Conservation (phyloP, 1,140 invertebrate genomes). For the Sminthurides bifidus region DNA sequence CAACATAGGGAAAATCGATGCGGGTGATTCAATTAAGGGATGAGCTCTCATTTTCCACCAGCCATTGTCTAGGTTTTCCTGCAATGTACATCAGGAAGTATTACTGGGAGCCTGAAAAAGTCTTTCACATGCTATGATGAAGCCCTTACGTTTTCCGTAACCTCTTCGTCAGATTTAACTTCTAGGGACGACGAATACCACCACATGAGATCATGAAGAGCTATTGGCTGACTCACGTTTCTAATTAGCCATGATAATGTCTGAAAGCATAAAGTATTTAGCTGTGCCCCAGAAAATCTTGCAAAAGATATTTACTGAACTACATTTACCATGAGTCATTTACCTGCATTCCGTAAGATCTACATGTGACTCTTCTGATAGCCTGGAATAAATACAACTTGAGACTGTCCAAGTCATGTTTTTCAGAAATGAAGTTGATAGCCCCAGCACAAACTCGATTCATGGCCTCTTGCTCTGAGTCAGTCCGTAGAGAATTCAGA, state of each 20-base stretch:
- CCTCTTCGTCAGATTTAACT: conserved; percentile 34
- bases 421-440: conserved; percentile 69
- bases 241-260: conserved; percentile 89
- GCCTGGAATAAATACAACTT: conserved; percentile 72
- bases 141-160: conserved; percentile 12
- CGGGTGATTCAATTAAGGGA: conserved; percentile 25
- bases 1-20: conserved; percentile 37
- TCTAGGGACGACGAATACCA: conserved; percentile 68
- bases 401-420: conserved; percentile 68
- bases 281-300: neutral
- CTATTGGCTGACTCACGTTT: conserved; percentile 77
- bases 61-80: conserved; percentile 28
- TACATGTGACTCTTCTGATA: conserved; percentile 65
- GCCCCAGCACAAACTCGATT: conserved; percentile 38
- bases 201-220: conserved; percentile 88
- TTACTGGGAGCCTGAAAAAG: neutral
- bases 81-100: conserved; percentile 2
- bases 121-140: neutral
- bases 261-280: conserved; percentile 40
- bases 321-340: neutral
- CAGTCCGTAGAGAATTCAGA: conserved; percentile 39
- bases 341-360: conserved; percentile 72
- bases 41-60: conserved; percentile 30
- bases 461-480: conserved; percentile 15
- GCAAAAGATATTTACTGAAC: neutral